Percentiles rank a stretch among this genome's conserved stretches.
These are phyloP conservation scores for Alloscopus bannaensis DNA, from an alignment of 2,888 invertebrate genomes.

Conservation along the genomic window DNA sequence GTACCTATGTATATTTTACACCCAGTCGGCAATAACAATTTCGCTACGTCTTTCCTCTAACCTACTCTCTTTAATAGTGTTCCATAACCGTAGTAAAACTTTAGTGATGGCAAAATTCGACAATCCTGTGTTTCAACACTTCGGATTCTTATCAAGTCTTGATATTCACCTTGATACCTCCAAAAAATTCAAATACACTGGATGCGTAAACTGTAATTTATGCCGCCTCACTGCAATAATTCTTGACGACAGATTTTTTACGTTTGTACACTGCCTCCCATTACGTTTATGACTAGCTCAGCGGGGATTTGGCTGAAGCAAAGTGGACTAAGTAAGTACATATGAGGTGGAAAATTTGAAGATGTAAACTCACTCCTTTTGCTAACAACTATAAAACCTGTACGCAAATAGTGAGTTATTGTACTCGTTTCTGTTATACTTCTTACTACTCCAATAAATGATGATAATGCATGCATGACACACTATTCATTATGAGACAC, in stretches of 20 bases:
- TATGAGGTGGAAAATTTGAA: background rate
- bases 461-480: constrained; percentile 37
- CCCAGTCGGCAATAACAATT: too few relatives aligned
- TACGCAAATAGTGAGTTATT: constrained; percentile 24
- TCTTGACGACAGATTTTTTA: constrained; percentile 60
- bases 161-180: too few relatives aligned
- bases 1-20: too few relatives aligned
- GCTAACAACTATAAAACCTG: constrained; percentile 27
- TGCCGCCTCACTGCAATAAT: too few relatives aligned
- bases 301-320: constrained; percentile 21
- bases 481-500: constrained; percentile 18
- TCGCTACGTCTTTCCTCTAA: too few relatives aligned
- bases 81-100: too few relatives aligned
- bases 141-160: too few relatives aligned
- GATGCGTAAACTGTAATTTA: background rate
- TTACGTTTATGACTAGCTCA: constrained; percentile 44
- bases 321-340: background rate
- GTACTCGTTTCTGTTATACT: background rate
- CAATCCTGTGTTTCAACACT: background rate
- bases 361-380: background rate
- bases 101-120: too few relatives aligned
- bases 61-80: too few relatives aligned
- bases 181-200: too few relatives aligned
- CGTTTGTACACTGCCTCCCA: constrained; percentile 44
- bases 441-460: background rate